Percentiles rank a stretch among this genome's conserved stretches.
phyloP scores from a whole-genome alignment of 2,113 vertebrate species.

The Prunella himalayana region DNA sequence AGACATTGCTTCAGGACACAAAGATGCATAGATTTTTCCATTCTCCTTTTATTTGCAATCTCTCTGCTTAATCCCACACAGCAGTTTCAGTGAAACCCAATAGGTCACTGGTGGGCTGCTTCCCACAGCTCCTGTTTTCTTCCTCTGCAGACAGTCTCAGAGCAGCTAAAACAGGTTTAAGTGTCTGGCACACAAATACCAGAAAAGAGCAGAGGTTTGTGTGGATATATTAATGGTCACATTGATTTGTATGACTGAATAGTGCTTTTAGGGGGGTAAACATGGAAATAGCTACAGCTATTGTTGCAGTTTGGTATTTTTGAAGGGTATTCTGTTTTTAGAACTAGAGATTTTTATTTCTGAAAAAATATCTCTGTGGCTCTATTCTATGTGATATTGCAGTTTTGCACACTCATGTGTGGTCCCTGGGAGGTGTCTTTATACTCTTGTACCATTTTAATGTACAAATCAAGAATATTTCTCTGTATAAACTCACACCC shows the following conservation, averaged over 20 bases:
- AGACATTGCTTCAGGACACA: slow-evolving; percentile 63
- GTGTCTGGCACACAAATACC: neutral
- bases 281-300: neutral
- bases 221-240: neutral
- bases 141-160: slow-evolving; percentile 35
- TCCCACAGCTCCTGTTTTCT: slow-evolving; percentile 20
- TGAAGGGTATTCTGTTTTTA: neutral
- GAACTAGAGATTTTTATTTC: neutral
- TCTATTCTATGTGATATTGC: neutral
- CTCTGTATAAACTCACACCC: neutral
- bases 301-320: neutral
- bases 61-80: slow-evolving; percentile 5
- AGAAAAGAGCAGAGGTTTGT: neutral
- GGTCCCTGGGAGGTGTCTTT: neutral
- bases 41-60: neutral
- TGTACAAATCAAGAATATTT: neutral
- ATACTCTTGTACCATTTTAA: neutral
- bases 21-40: slow-evolving; percentile 46
- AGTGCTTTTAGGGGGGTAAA: neutral
- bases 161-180: slow-evolving; percentile 41
- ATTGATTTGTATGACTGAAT: neutral
- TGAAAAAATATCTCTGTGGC: neutral
- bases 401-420: neutral
- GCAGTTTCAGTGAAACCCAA: slow-evolving; percentile 36
- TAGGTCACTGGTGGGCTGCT: slow-evolving; percentile 17